phyloP scores from a whole-genome alignment of 2,113 vertebrate genomes.

The Odocoileus hemionus region DNA sequence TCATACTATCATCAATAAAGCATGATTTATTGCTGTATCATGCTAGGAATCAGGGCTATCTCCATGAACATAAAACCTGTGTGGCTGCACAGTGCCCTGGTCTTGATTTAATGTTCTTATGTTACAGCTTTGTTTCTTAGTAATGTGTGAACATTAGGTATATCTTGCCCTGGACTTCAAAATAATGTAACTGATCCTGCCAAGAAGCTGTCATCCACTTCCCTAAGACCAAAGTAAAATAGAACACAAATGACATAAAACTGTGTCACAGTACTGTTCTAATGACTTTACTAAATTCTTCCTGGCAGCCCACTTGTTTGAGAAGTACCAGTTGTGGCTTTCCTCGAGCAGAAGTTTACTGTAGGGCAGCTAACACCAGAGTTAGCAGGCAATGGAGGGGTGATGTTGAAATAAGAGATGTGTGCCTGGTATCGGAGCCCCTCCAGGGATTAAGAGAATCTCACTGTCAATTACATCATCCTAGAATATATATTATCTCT shows the following conservation, averaged over 20 bases:
- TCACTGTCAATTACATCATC: not conserved
- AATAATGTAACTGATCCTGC: not conserved
- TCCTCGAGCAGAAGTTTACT: not conserved
- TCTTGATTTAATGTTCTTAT: not conserved
- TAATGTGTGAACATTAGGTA: not conserved
- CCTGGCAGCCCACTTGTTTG: not conserved
- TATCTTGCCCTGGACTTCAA: not conserved
- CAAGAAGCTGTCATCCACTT: not conserved
- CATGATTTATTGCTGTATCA: not conserved
- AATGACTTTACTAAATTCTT: not conserved
- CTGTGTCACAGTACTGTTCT: not conserved
- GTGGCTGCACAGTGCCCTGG: fast-evolving
- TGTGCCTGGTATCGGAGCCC: fast-evolving
- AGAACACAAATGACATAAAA: not conserved
- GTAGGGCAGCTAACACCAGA: not conserved
- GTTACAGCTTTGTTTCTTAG: not conserved
- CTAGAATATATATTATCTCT: not conserved
- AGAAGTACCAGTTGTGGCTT: not conserved
- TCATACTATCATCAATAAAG: not conserved
- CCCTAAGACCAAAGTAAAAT: not conserved
- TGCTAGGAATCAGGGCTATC: too few relatives aligned
- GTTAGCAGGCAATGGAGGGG: not conserved
- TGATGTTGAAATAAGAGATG: not conserved
- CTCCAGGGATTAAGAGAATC: not conserved
- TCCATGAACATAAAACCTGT: fast-evolving